Base-by-base conservation (phyloP, 2,888 invertebrate species). In the Phengaris arion region DNA sequence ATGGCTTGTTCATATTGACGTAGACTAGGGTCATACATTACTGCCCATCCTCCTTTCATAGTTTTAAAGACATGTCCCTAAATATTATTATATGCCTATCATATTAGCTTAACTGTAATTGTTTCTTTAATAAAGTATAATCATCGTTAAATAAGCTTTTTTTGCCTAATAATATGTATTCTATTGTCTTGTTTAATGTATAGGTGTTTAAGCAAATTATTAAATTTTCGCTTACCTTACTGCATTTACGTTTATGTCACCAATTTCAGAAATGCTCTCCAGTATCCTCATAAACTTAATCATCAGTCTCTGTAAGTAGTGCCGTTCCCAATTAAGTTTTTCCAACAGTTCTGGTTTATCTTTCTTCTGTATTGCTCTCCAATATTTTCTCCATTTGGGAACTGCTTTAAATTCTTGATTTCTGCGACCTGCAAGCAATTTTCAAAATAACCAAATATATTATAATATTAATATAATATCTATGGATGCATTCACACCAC, bases 381-480 rank as follows among this genome's bases (percentile, higher is more conserved):
- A 99, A 85, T 97, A 97, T 87, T 98, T 98, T 77, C 95, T 95
- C 97, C 98, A 98, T 87, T 98, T 98, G 0, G 98, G 97, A 81
- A 97, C 96, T 68, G 95, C 94, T 85, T 96, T 96, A 81, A 99
- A 96, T 86, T 99, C 97, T 82, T 97, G 95, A 80, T 98, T 98
- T 81, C 98, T 94, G 74, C 98, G 94, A 59, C 96, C 96, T 96
- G 89, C 68, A 77, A 45, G 2, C 9, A 48, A 7, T 48, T 48
- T 48, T 48, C 6, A 48, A 48, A 48, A 48, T 48, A 48, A 7
- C 48, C 6, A 48, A 48, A 77, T 59, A 51, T 13, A 15, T 68
- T 74, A 46, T 72, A 73, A 54, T 54, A 35, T 35, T 35, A 35
- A 35, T 35, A 35, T 35, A 35, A 15, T 54, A 54, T 48, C 52